phyloP scores from a whole-genome alignment of 2,888 invertebrate genomes.

The Cylloceria caligata region DNA sequence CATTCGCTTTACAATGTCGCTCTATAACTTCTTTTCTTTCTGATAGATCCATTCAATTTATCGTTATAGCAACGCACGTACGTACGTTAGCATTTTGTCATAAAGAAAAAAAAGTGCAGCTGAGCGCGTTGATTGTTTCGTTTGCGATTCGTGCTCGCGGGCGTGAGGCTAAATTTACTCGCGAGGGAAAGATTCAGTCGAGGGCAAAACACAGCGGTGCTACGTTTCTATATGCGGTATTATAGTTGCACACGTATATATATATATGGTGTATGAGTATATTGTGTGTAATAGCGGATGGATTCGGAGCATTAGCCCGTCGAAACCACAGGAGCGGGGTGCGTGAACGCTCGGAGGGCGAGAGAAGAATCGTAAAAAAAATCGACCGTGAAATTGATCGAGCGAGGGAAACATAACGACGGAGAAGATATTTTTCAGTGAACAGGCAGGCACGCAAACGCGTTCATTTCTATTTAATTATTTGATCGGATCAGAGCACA shows the following conservation, averaged over 20 bases:
- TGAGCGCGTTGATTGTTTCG: slow-evolving; percentile 51
- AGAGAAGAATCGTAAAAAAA: slow-evolving; percentile 39
- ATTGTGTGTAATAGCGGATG: slow-evolving; percentile 6
- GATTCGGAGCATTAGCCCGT: slow-evolving; percentile 29
- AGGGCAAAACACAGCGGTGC: slow-evolving; percentile 1
- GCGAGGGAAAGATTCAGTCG: slow-evolving; percentile 21
- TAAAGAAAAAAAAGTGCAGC: slow-evolving; percentile 31
- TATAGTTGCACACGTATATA: not conserved
- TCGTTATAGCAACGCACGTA: not conserved
- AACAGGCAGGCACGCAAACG: not conserved
- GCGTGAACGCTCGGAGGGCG: not conserved
- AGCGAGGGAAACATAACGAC: slow-evolving; percentile 25
- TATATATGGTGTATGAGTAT: not conserved
- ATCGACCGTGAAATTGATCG: slow-evolving; percentile 64
- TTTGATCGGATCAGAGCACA: slow-evolving; percentile 16
- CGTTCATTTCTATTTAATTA: slow-evolving; percentile 32
- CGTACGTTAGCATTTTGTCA: not conserved
- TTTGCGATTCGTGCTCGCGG: slow-evolving; percentile 54
- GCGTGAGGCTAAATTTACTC: slow-evolving; percentile 51
- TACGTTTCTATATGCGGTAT: not conserved
- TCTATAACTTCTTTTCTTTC: not conserved
- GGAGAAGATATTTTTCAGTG: slow-evolving; percentile 20
- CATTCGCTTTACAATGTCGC: not conserved
- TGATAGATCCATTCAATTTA: slow-evolving; percentile 29
- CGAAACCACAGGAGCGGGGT: slow-evolving; percentile 44